phyloP scores from a whole-genome alignment of 1,140 invertebrate genomes.

The Diploscapter pachys region DNA sequence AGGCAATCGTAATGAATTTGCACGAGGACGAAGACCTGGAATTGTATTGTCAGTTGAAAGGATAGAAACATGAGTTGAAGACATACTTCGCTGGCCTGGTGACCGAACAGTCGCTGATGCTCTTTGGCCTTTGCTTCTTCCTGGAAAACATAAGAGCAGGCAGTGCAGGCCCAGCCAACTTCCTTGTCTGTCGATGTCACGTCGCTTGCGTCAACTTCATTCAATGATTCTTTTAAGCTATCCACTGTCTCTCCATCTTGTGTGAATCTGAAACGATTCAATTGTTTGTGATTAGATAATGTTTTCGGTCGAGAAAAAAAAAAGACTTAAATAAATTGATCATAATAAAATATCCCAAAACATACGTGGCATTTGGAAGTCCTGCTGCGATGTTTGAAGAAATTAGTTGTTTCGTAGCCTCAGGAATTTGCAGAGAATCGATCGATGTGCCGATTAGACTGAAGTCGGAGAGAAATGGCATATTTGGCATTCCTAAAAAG shows the following conservation, averaged over 20 bases:
- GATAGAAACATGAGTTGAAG: background rate
- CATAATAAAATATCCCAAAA: slow-evolving; percentile 33
- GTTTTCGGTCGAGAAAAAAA: background rate
- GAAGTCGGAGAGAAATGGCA: slow-evolving; percentile 44
- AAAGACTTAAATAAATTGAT: background rate
- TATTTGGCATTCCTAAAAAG: background rate
- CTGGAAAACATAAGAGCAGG: slow-evolving; percentile 56
- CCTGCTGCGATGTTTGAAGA: slow-evolving; percentile 42
- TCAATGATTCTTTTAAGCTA: slow-evolving; percentile 7
- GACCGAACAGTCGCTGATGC: slow-evolving; percentile 56
- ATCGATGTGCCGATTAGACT: slow-evolving; percentile 54
- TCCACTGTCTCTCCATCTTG: slow-evolving; percentile 15
- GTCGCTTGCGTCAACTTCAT: slow-evolving; percentile 13
- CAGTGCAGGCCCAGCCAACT: slow-evolving; percentile 56
- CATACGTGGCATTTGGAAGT: slow-evolving; percentile 25
- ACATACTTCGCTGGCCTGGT: slow-evolving; percentile 32
- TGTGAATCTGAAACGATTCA: slow-evolving; percentile 9
- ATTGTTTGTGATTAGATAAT: background rate
- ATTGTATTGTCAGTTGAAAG: background rate
- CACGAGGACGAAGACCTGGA: slow-evolving; percentile 45
- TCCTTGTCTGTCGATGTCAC: slow-evolving; percentile 22
- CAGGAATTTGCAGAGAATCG: slow-evolving; percentile 50
- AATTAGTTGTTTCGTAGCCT: slow-evolving; percentile 50
- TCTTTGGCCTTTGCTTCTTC: slow-evolving; percentile 45
- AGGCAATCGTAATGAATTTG: slow-evolving; percentile 55